Base-by-base conservation (phyloP, 2,797 vertebrate species). In the Pipistrellus pipistrellus region DNA sequence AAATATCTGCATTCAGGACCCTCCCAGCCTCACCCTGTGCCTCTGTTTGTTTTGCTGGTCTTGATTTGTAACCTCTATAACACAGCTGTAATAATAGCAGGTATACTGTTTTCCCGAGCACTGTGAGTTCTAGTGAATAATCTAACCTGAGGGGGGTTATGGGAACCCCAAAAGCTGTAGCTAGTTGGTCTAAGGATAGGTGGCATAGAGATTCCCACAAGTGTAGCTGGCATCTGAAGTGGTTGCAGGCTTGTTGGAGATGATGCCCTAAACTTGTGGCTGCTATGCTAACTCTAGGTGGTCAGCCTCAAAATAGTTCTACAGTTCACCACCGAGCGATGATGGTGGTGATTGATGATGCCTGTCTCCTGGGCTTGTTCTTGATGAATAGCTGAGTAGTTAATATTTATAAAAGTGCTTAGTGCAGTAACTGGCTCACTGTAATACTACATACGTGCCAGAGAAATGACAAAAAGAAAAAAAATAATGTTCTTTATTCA, bases 191-290 rank as follows among this genome's bases (percentile, higher is more conserved):
- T 69, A 62, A 77, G 46, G 38, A 4, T 38, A 25, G 4, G 27
- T 85, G 25, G n/a, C 21, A 9, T 72, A 46, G 68, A 30, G n/a
- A n/a, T 11, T 66, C 12, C 41, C 23, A 55, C 2, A 44, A 4
- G 12, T 48, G 13, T 32, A 44, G 11, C 46, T 68, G 21, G 44
- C 21, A 0, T 62, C 57, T 27, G 35, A 35, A 32, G 3, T 23
- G 38, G 27, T 18, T 5, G 2, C 55, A 13, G 10, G n/a, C 55
- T 30, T 57, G n/a, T 11, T 23, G 55, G 27, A 35, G 48, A 32
- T 0, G 0, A 1, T 13, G 41, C 18, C 38, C 38, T 59, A 38
- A 30, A 20, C 10, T n/a, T 75, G 20, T 1, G 38, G 27, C 7
- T 6, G 83, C 66, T 15, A 0, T n/a, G 12, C 32, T 23, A 3